These are phyloP conservation scores for Pangasius krempfi DNA, from an alignment of 2,797 vertebrate species.

Conservation along the genomic window DNA sequence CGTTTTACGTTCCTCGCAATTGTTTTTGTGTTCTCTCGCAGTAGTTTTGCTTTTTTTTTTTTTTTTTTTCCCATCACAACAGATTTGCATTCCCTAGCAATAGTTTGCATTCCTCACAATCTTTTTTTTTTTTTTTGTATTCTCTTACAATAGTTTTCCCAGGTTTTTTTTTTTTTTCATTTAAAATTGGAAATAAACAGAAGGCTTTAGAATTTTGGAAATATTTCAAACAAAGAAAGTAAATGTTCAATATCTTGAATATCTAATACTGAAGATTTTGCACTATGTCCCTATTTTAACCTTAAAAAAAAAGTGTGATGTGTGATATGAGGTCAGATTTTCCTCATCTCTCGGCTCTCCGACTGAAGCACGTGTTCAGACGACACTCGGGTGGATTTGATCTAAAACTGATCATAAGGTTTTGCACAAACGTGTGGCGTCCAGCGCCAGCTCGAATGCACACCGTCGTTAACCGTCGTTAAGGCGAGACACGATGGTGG, in stretches of 20 bases:
- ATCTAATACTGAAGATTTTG: neutral
- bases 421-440: too few species aligned
- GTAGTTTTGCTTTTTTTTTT: neutral
- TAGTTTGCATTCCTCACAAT: neutral
- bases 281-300: too few species aligned
- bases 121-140: neutral
- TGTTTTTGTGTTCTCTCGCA: too few species aligned
- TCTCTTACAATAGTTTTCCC: neutral
- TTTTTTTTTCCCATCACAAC: neutral
- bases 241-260: neutral
- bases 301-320: too few species aligned
- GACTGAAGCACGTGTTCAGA: neutral
- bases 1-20: too few species aligned
- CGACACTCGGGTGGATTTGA: neutral
- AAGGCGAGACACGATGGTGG: neutral
- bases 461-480: too few species aligned
- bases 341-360: neutral
- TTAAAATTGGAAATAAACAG: too few species aligned
- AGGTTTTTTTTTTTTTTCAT: neutral
- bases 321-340: neutral
- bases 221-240: too few species aligned
- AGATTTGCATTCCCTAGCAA: neutral
- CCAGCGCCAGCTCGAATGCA: too few species aligned
- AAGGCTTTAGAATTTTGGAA: neutral
- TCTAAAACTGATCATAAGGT: neutral